phyloP scores from a whole-genome alignment of 2,797 vertebrate genomes.

The Heteromormyrus szaboi region DNA sequence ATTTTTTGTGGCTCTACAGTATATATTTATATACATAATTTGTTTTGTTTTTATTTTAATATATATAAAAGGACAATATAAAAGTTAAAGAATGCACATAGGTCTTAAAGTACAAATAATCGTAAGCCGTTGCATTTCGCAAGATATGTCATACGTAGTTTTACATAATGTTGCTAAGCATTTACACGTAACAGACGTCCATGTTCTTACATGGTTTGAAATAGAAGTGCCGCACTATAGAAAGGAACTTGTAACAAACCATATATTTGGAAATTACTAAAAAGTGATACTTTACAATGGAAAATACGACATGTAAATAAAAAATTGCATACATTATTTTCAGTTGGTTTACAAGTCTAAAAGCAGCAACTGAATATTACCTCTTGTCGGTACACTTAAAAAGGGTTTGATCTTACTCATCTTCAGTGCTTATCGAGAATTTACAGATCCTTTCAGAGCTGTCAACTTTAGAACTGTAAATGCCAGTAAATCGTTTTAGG shows the following conservation, averaged over 20 bases:
- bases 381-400: slow-evolving; percentile 37
- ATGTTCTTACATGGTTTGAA: slow-evolving; percentile 55
- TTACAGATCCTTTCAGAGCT: slow-evolving; percentile 52
- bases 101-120: slow-evolving; percentile 92
- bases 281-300: slow-evolving; percentile 87
- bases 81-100: slow-evolving; percentile 91
- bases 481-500: slow-evolving; percentile 45
- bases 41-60: slow-evolving; percentile 62
- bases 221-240: slow-evolving; percentile 67
- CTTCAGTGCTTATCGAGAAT: slow-evolving; percentile 13
- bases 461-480: slow-evolving; percentile 52
- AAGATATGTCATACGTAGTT: slow-evolving; percentile 71
- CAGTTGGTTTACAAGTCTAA: slow-evolving; percentile 58
- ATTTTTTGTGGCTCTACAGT: slow-evolving; percentile 86
- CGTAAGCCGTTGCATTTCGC: slow-evolving; percentile 87
- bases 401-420: slow-evolving; percentile 46
- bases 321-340: slow-evolving; percentile 83
- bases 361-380: slow-evolving; percentile 54
- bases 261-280: slow-evolving; percentile 93
- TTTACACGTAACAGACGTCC: slow-evolving; percentile 79
- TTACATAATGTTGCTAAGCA: slow-evolving; percentile 47
- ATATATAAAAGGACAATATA: slow-evolving; percentile 99
- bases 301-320: slow-evolving; percentile 70
- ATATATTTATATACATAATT: slow-evolving; percentile 79
- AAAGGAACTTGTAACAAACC: slow-evolving; percentile 91